Evolutionary conservation across 1,140 invertebrate species (phyloP).

Genomic region (Drosophila saltans): DNA sequence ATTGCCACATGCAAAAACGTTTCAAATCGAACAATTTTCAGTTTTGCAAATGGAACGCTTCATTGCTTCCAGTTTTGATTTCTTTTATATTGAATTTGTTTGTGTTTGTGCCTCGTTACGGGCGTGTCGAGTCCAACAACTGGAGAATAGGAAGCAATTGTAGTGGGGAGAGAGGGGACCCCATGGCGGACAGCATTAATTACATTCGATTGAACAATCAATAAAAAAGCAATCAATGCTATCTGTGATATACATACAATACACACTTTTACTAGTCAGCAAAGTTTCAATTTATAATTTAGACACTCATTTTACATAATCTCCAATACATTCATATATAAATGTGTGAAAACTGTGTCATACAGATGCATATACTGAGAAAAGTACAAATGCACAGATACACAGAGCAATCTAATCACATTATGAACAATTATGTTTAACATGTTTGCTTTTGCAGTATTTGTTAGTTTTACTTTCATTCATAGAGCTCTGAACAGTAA

Average conservation of each 20-base stretch:
- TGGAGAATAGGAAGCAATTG: slow-evolving; percentile 50
- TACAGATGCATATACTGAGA: slow-evolving; percentile 26
- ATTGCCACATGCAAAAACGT: slow-evolving; percentile 1
- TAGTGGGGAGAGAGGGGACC: slow-evolving; percentile 38
- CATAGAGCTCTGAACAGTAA: slow-evolving; percentile 41
- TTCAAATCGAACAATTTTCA: slow-evolving; percentile 16
- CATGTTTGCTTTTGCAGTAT: slow-evolving; percentile 15
- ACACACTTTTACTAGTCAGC: slow-evolving; percentile 3
- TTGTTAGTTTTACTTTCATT: slow-evolving; percentile 79
- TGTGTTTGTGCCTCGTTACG: slow-evolving; percentile 5
- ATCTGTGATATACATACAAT: background rate
- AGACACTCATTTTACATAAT: slow-evolving; percentile 11
- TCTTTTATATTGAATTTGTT: slow-evolving; percentile 2
- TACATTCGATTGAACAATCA: slow-evolving; percentile 77
- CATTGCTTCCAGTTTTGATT: slow-evolving; percentile 21
- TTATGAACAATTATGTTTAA: slow-evolving; percentile 56
- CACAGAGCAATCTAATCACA: slow-evolving; percentile 26
- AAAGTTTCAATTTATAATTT: slow-evolving; percentile 5
- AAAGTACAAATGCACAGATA: slow-evolving; percentile 29
- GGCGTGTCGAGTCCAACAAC: slow-evolving; percentile 36
- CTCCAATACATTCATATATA: background rate
- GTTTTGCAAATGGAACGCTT: slow-evolving; percentile 14
- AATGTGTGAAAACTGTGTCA: slow-evolving; percentile 1
- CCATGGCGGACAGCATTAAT: slow-evolving; percentile 62
- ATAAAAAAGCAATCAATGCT: slow-evolving; percentile 69